Evolutionary conservation across 2,113 vertebrate genomes (phyloP).

Genomic region (Nymphicus hollandicus): DNA sequence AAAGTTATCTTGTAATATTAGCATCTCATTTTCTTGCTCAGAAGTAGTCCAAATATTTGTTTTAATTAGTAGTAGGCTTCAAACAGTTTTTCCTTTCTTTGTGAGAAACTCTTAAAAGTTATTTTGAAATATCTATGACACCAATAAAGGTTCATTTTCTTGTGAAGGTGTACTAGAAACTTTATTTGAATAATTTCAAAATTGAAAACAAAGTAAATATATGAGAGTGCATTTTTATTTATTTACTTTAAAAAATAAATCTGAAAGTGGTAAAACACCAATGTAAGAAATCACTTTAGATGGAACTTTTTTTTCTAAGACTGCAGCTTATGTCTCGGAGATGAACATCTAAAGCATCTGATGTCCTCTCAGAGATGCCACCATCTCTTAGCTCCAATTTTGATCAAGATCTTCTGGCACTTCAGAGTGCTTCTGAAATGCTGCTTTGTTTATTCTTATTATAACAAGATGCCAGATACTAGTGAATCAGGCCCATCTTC

Average conservation of each 20-base stretch:
- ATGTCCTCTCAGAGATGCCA: background rate
- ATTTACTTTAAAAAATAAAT: background rate
- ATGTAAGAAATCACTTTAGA: background rate
- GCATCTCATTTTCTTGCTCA: background rate
- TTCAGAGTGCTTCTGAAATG: background rate
- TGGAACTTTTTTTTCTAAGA: background rate
- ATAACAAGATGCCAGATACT: background rate
- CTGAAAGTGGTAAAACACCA: background rate
- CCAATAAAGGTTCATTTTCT: background rate
- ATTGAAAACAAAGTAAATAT: background rate
- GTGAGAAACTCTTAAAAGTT: background rate
- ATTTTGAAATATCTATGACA: background rate
- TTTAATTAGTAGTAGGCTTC: background rate
- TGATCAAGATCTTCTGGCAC: background rate
- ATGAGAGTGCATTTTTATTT: background rate
- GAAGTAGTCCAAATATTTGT: background rate
- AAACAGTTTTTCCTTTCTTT: background rate
- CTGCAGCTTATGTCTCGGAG: background rate
- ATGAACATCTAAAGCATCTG: background rate
- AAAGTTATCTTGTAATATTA: background rate
- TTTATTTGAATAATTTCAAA: background rate
- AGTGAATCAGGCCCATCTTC: background rate
- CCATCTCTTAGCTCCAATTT: background rate
- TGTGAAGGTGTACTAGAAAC: background rate
- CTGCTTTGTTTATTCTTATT: background rate